Evolutionary conservation across 2,888 invertebrate species (phyloP).

Genomic region (Acanthosoma haemorrhoidale): DNA sequence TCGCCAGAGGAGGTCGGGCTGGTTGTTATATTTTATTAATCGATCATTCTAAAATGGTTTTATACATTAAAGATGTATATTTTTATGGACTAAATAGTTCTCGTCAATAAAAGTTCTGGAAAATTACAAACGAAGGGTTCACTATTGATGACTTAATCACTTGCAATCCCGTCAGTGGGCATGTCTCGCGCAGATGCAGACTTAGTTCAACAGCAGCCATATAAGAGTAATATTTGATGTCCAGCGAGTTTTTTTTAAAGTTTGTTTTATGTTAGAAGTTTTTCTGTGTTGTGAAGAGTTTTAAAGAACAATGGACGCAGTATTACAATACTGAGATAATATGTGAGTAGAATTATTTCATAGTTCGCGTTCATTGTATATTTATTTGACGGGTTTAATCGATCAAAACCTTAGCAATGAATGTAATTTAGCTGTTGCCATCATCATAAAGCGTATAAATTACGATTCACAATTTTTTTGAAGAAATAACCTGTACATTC

Average conservation of each 20-base stretch:
- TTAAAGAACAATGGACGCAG: background rate
- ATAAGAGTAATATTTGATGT: no score
- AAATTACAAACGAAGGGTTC: background rate
- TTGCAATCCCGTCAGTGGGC: slow-evolving; percentile 3
- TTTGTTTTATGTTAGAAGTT: background rate
- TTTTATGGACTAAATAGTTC: background rate
- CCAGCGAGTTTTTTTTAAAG: no score
- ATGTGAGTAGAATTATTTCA: background rate
- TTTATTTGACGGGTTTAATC: background rate
- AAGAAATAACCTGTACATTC: no score
- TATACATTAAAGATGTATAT: no score
- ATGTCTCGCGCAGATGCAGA: slow-evolving; percentile 25
- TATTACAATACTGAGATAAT: background rate
- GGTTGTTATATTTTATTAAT: background rate
- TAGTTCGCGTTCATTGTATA: background rate
- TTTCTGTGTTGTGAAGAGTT: background rate
- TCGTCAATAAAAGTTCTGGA: no score
- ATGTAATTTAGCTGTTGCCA: background rate
- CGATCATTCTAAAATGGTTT: no score
- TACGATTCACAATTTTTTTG: no score
- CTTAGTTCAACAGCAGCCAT: background rate
- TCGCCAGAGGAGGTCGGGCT: background rate
- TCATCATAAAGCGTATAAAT: no score
- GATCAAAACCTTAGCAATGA: background rate
- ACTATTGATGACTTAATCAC: slow-evolving; percentile 13